Base-by-base conservation (phyloP, 2,113 vertebrate genomes). In the Gymnarchus niloticus region DNA sequence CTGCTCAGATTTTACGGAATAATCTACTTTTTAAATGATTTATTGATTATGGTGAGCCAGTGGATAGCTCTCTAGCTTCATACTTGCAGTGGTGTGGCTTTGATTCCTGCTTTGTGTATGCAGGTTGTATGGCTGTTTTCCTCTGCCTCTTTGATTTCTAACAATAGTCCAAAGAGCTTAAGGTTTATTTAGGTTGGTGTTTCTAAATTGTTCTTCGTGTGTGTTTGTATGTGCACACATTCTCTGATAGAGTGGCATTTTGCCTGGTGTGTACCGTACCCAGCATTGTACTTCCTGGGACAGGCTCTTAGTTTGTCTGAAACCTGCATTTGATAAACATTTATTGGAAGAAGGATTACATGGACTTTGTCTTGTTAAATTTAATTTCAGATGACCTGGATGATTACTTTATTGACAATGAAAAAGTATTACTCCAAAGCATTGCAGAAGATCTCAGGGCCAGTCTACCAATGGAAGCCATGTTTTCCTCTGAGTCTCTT, bases 371-470 rank as follows among this genome's bases (percentile, higher is more conserved):
- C n/a, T n/a, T 73, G 7, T 19, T 41, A 41, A 6, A 73, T 37
- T 73, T 90, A 88, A 87, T 89, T 90, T 9, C 85, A 98, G 97
- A 92, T 88, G 96, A 98, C 86, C 93, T 98, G 90, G 96, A 97
- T 87, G 94, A 97, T 73, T 91, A 95, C 65, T 91, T 95, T 88
- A 85, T 91, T 41, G 95, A 94, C 89, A 98, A 98, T 90, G 91
- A 89, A n/a, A 94, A 89, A 57, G 86, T 92, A 84, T 87, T 97
- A 41, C 94, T 99, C 86, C 93, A 92, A 89, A 96, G 89, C 90
- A 98, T 99, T 37, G 94, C 97, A 46, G 96, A 97, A 28, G 96
- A 98, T 69, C 92, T 98, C 89, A 92, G 96, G 87, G 90, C 73
- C 17, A 85, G 28, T 57, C 92, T 99, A 80, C 96, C 97, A 21